A percentile compares a stretch with the other conserved stretches of the same genome.
phyloP scores from a whole-genome alignment of 2,113 vertebrate genomes.

The Shinisaurus crocodilurus region DNA sequence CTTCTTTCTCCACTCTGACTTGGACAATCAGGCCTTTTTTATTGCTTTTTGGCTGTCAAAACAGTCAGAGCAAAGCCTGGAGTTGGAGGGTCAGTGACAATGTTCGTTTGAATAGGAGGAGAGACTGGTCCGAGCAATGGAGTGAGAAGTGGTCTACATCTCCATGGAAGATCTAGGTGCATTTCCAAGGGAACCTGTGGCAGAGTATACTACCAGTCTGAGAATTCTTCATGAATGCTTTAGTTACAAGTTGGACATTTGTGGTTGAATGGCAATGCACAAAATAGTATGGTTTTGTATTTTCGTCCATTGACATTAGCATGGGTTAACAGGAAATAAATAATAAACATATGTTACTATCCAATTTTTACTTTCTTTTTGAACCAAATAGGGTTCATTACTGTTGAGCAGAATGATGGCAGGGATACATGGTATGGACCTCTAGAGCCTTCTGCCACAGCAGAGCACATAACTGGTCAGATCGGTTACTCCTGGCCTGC shows the following conservation, averaged over 20 bases:
- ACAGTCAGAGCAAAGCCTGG: no score
- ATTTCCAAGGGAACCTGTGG: neutral
- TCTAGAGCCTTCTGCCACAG: no score
- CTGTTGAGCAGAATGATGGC: neutral
- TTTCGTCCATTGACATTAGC: neutral
- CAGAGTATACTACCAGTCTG: neutral
- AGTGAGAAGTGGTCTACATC: no score
- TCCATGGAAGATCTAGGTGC: no score
- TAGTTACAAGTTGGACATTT: neutral
- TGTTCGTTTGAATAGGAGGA: no score
- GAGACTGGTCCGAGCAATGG: no score
- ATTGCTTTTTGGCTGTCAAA: no score
- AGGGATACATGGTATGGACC: neutral
- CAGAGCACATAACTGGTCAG: no score
- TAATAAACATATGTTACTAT: neutral
- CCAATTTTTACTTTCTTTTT: neutral
- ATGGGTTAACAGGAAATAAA: neutral
- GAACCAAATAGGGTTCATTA: neutral
- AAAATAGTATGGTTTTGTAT: neutral
- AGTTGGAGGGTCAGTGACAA: no score
- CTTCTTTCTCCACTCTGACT: no score
- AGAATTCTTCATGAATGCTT: neutral
- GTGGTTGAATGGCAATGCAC: neutral
- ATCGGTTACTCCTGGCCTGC: no score
- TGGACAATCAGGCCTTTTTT: no score